phyloP scores from a whole-genome alignment of 2,888 invertebrate species.

The Athalia circularis region DNA sequence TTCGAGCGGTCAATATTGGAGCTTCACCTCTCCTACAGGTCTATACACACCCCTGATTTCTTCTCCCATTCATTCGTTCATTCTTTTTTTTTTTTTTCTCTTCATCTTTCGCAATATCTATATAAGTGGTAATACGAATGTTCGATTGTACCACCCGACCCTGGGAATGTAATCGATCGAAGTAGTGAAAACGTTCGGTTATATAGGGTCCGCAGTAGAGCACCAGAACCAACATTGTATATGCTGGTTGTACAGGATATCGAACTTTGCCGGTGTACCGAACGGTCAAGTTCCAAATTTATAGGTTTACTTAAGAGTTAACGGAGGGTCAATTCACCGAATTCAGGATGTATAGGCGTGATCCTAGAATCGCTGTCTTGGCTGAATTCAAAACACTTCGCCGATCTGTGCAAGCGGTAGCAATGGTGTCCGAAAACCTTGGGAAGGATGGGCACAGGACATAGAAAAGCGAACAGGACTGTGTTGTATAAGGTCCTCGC shows the following conservation, averaged over 20 bases:
- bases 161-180: neutral
- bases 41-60: conserved; percentile 34
- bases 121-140: conserved; percentile 23
- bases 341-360: conserved; percentile 16
- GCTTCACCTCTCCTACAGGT: conserved; percentile 13
- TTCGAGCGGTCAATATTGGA: conserved; percentile 24
- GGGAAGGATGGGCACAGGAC: conserved; percentile 1
- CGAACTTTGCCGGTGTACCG: neutral
- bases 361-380: conserved; percentile 37
- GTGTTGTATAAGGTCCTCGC: conserved; percentile 16
- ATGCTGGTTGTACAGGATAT: neutral
- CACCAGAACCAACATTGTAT: neutral
- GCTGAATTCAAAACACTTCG: conserved; percentile 41
- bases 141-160: neutral
- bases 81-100: conserved; percentile 20
- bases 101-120: neutral
- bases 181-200: conserved; percentile 18
- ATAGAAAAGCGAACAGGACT: neutral
- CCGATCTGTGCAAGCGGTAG: conserved; percentile 4
- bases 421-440: neutral
- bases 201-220: neutral
- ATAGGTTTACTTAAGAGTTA: conserved; percentile 51
- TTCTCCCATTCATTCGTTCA: neutral
- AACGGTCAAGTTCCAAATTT: conserved; percentile 57
- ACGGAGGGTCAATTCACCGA: conserved; percentile 36